Conservation (phyloP, 2,113 vertebrate genomes). For the Dasyurus viverrinus region DNA sequence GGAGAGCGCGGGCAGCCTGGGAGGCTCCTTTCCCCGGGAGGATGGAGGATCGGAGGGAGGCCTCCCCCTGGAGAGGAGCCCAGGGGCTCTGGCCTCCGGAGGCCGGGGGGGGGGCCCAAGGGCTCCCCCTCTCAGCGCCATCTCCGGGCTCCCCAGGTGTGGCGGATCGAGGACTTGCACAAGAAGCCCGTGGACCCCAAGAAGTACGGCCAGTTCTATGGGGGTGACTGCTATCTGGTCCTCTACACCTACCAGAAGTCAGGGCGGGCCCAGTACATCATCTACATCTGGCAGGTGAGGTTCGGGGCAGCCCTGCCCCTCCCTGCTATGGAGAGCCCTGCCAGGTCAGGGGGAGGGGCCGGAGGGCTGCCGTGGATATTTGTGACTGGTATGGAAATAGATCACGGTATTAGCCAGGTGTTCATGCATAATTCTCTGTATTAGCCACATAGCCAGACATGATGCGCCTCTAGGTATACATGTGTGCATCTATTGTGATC, state of each 20-base stretch:
- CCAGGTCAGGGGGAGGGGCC: too few relatives aligned
- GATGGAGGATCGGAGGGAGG: neutral
- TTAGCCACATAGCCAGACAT: too few relatives aligned
- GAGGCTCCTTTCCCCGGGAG: neutral
- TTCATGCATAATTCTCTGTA: too few relatives aligned
- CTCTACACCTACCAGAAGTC: constrained; percentile 89
- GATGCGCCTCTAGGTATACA: too few relatives aligned
- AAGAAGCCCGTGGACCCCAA: constrained; percentile 82
- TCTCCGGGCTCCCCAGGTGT: constrained; percentile 83
- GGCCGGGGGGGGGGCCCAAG: neutral
- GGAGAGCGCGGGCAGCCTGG: too few relatives aligned
- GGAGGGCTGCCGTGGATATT: too few relatives aligned
- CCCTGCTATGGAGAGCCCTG: too few relatives aligned
- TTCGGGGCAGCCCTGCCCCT: neutral
- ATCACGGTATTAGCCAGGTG: too few relatives aligned
- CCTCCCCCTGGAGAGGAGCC: neutral
- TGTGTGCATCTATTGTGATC: too few relatives aligned
- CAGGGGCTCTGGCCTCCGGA: neutral
- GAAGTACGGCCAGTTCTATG: constrained; percentile 84
- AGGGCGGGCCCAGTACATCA: constrained; percentile 82
- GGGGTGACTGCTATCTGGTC: constrained; percentile 91
- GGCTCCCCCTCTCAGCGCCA: neutral
- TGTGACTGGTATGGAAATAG: too few relatives aligned
- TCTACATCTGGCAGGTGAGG: constrained; percentile 94
- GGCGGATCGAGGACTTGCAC: constrained; percentile 87